Percentiles rank a stretch among this genome's conserved stretches.
These are phyloP conservation scores for Xylota segnis DNA, from an alignment of 2,888 invertebrate genomes.

Conservation along the genomic window DNA sequence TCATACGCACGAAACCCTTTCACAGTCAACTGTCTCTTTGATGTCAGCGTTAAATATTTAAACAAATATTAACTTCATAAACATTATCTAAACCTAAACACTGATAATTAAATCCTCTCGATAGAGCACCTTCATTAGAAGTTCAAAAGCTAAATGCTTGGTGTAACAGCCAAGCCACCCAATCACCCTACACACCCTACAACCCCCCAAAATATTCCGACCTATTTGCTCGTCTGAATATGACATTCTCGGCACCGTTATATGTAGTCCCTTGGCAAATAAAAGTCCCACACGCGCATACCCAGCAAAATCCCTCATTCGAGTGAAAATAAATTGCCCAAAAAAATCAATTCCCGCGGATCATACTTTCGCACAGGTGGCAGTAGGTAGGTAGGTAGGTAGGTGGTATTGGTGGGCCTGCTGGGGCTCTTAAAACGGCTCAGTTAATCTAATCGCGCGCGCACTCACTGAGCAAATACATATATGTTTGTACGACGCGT, in stretches of 20 bases:
- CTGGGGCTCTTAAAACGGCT: constrained; percentile 33
- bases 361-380: constrained; percentile 39
- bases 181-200: too few species aligned
- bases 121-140: constrained; percentile 31
- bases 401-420: neutral
- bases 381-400: neutral
- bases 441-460: constrained; percentile 66
- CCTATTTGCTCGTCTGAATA: constrained; percentile 12
- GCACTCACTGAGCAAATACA: constrained; percentile 25
- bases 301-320: neutral
- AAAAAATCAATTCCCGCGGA: constrained; percentile 58
- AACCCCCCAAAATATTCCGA: neutral
- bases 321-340: constrained; percentile 36
- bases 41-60: constrained; percentile 26
- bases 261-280: constrained; percentile 1
- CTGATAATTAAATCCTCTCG: constrained; percentile 9
- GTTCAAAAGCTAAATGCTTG: constrained; percentile 52
- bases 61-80: constrained; percentile 10
- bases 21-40: neutral
- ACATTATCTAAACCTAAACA: neutral
- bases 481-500: neutral
- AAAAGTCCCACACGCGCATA: neutral
- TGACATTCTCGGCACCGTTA: constrained; percentile 38
- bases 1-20: neutral
- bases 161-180: neutral